Conservation (phyloP, 2,797 vertebrate species). For the Coluber constrictor region DNA sequence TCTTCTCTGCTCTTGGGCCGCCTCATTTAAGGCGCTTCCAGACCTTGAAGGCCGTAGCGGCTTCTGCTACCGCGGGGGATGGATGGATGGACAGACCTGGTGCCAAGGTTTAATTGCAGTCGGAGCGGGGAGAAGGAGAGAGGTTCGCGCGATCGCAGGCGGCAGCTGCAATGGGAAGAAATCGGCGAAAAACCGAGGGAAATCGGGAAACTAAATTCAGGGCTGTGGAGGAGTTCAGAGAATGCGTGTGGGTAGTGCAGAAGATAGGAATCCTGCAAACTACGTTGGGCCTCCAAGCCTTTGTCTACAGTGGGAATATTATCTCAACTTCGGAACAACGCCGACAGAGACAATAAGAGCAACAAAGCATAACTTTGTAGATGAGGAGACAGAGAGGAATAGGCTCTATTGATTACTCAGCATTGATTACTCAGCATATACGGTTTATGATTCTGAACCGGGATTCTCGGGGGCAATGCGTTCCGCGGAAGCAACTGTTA, state of each 20-base stretch:
- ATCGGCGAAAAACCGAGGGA: background rate
- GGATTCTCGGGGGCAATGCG: background rate
- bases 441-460: background rate
- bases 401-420: background rate
- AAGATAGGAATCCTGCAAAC: background rate
- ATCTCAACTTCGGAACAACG: background rate
- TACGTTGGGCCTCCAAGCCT: background rate
- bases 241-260: background rate
- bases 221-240: background rate
- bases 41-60: background rate
- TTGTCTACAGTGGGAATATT: too few relatives aligned
- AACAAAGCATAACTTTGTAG: too few relatives aligned
- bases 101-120: accelerated
- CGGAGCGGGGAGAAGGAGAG: background rate
- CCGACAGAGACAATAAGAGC: background rate
- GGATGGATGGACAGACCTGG: background rate
- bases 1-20: background rate
- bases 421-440: background rate
- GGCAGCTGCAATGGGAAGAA: background rate
- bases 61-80: too few relatives aligned
- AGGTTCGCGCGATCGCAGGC: background rate
- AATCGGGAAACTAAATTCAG: background rate
- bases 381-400: background rate
- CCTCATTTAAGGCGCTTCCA: background rate
- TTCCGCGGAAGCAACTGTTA: too few relatives aligned